phyloP scores from a whole-genome alignment of 2,113 vertebrate genomes.

The human region DNA sequence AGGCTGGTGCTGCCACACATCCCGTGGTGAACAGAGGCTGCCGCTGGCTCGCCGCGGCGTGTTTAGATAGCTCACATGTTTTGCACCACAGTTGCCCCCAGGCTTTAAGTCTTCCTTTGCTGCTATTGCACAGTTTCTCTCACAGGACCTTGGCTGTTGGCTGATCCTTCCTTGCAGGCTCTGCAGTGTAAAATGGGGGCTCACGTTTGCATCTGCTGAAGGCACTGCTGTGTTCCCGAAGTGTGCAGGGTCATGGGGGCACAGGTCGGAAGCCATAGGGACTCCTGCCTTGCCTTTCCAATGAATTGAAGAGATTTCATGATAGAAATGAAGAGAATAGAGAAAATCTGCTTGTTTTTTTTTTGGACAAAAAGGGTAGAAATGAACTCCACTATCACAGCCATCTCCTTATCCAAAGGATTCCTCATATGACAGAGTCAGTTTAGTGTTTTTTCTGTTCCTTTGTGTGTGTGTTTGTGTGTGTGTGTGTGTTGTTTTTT shows the following conservation, averaged over 20 bases:
- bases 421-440: background rate
- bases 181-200: background rate
- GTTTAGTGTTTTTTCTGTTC: background rate
- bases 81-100: background rate
- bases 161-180: background rate
- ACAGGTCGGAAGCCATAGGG: background rate
- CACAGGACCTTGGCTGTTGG: background rate
- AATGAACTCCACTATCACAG: background rate
- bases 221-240: background rate
- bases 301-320: background rate
- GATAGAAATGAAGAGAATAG: background rate
- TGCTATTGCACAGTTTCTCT: no score
- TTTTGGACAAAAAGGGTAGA: background rate
- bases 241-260: no score
- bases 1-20: rapidly evolving
- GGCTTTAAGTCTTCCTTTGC: background rate
- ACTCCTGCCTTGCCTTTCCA: background rate
- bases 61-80: background rate
- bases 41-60: rapidly evolving
- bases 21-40: rapidly evolving
- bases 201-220: background rate
- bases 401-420: background rate
- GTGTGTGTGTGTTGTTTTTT: no score
- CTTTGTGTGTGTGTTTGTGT: no score
- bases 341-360: slow-evolving; percentile 9